A percentile compares a stretch with the other conserved stretches of the same genome.
phyloP scores from a whole-genome alignment of 2,797 vertebrate genomes.

The Enteromius mattozi region DNA sequence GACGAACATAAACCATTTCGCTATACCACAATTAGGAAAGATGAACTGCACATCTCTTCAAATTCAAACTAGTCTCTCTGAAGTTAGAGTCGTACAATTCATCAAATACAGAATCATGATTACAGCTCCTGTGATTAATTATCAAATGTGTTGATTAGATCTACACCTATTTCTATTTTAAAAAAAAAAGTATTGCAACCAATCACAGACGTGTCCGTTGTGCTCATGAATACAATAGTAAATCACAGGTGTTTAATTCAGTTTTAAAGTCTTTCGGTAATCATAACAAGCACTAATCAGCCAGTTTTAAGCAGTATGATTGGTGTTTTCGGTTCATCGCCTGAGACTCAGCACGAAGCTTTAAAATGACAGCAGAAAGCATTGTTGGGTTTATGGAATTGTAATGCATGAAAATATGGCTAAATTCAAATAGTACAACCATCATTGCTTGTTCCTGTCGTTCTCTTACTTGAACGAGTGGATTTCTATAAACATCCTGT shows the following conservation, averaged over 20 bases:
- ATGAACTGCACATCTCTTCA: neutral
- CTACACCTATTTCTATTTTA: neutral
- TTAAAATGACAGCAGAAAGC: neutral
- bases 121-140: conserved; percentile 14
- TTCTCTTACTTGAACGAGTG: neutral
- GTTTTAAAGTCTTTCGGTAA: neutral
- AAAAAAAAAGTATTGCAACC: neutral
- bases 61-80: neutral
- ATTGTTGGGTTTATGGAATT: neutral
- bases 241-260: neutral
- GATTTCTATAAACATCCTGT: neutral
- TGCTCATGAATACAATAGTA: neutral
- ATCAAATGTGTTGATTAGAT: conserved; percentile 16
- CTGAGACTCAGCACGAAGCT: neutral
- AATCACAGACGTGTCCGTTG: neutral
- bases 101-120: neutral
- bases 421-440: neutral
- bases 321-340: neutral
- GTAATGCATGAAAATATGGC: neutral
- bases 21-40: neutral
- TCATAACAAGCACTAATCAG: conserved; percentile 2
- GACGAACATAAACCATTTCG: neutral
- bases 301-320: neutral
- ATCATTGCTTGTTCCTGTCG: neutral
- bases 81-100: neutral